Conservation (phyloP, 2,113 vertebrate genomes). For the Rafetus swinhoei region DNA sequence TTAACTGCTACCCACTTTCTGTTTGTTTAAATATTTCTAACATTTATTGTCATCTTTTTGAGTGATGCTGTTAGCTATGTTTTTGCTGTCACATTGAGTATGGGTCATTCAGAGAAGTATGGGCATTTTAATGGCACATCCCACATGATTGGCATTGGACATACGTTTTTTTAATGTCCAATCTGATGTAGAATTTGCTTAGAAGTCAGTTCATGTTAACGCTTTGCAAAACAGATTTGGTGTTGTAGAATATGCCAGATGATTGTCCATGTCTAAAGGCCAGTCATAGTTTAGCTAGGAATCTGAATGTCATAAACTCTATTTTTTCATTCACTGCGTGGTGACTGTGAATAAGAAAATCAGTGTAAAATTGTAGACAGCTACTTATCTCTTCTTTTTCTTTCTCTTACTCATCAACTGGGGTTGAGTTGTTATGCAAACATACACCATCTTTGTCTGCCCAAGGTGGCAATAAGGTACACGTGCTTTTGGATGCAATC, state of each 20-base stretch:
- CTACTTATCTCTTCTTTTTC: background rate
- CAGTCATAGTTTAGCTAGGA: background rate
- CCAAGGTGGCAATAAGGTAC: background rate
- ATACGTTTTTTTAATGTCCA: constrained; percentile 22
- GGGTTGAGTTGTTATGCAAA: background rate
- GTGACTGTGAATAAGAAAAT: background rate
- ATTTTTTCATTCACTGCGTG: background rate
- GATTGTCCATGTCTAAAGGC: background rate
- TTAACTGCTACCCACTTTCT: background rate
- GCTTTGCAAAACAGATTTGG: background rate
- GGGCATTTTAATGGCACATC: background rate
- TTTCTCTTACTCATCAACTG: background rate
- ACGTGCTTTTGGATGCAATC: background rate
- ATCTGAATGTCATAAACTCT: background rate
- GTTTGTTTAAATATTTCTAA: background rate
- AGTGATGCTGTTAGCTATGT: background rate
- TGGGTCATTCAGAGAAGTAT: background rate
- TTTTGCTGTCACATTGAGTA: constrained; percentile 7
- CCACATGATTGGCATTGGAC: constrained; percentile 4
- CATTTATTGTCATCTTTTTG: background rate
- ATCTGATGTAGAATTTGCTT: background rate
- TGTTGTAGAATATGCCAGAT: background rate
- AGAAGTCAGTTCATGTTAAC: background rate
- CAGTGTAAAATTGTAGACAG: background rate
- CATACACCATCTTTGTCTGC: background rate